These are phyloP conservation scores for Marasmarcha lunaedactyla DNA, from an alignment of 2,888 invertebrate species.

Conservation along the genomic window DNA sequence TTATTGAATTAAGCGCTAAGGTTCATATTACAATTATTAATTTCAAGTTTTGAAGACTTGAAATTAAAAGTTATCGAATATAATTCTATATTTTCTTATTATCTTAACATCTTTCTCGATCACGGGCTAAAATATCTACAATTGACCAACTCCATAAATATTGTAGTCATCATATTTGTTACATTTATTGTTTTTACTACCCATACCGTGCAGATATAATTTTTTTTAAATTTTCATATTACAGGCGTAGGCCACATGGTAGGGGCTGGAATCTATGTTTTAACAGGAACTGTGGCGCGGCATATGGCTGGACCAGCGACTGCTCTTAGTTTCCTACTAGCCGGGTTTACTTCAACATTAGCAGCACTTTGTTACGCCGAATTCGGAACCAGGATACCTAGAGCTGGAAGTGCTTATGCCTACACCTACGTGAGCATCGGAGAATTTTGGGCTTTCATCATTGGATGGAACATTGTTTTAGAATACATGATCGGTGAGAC, in stretches of 20 bases:
- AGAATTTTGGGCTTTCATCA: slow-evolving; percentile 94
- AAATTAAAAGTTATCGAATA: no score
- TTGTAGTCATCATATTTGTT: no score
- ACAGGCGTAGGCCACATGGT: slow-evolving; percentile 94
- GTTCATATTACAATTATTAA: no score
- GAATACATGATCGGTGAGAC: slow-evolving; percentile 86
- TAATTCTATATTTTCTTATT: no score
- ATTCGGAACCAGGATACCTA: slow-evolving; percentile 87
- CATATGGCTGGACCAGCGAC: slow-evolving; percentile 88
- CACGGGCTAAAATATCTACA: no score
- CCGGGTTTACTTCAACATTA: slow-evolving; percentile 84
- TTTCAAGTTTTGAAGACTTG: no score
- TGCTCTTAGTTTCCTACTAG: slow-evolving; percentile 73
- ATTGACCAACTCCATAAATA: no score
- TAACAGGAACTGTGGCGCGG: slow-evolving; percentile 87
- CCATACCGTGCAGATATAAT: no score
- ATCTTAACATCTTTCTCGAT: no score
- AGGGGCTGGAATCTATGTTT: slow-evolving; percentile 93
- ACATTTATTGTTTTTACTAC: no score
- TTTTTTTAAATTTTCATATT: no score
- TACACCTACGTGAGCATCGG: slow-evolving; percentile 94
- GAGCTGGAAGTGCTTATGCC: slow-evolving; percentile 93
- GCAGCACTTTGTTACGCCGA: slow-evolving; percentile 92
- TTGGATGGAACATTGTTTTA: slow-evolving; percentile 94
- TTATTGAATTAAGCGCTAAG: no score